Conservation (phyloP, 2,113 vertebrate species). For the Myxocyprinus asiaticus region DNA sequence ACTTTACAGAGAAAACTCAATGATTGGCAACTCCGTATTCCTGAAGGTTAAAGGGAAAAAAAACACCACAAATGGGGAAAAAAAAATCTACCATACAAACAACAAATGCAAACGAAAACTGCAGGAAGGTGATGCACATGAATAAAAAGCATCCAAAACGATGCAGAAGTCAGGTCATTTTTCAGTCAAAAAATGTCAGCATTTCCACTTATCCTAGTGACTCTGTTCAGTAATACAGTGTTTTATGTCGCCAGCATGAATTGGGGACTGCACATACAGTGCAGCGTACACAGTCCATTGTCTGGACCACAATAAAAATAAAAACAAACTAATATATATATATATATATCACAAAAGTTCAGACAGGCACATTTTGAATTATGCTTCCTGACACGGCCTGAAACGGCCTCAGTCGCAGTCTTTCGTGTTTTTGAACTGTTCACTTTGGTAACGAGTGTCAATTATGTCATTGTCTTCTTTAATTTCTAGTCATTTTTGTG, state of each 20-base stretch:
- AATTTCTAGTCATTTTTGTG: conserved; percentile 55
- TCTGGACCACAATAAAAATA: conserved; percentile 73
- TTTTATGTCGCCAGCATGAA: conserved; percentile 80
- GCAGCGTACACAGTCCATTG: conserved; percentile 65
- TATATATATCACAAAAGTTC: conserved; percentile 61
- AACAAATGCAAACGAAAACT: conserved; percentile 60
- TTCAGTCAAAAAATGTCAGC: conserved; percentile 78
- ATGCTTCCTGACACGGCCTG: conserved; percentile 67
- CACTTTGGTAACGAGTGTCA: conserved; percentile 83
- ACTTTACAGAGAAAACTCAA: conserved; percentile 58
- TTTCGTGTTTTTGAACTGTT: conserved; percentile 70
- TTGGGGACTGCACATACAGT: conserved; percentile 74
- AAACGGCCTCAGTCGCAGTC: conserved; percentile 68
- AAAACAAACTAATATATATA: conserved; percentile 17
- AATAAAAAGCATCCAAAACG: conserved; percentile 91
- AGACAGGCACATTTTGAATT: conserved; percentile 78
- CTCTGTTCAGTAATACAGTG: conserved; percentile 81
- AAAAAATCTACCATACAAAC: background rate
- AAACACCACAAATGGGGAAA: conserved; percentile 32
- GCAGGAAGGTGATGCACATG: conserved; percentile 82
- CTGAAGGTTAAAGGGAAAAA: conserved; percentile 65
- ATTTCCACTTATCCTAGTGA: conserved; percentile 70
- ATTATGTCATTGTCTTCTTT: conserved; percentile 60
- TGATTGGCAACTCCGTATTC: conserved; percentile 70
- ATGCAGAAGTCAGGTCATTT: conserved; percentile 84